Percentiles rank a stretch among this genome's conserved stretches.
phyloP scores from a whole-genome alignment of 2,797 vertebrate species.

The Mormyrops boulengeri region DNA sequence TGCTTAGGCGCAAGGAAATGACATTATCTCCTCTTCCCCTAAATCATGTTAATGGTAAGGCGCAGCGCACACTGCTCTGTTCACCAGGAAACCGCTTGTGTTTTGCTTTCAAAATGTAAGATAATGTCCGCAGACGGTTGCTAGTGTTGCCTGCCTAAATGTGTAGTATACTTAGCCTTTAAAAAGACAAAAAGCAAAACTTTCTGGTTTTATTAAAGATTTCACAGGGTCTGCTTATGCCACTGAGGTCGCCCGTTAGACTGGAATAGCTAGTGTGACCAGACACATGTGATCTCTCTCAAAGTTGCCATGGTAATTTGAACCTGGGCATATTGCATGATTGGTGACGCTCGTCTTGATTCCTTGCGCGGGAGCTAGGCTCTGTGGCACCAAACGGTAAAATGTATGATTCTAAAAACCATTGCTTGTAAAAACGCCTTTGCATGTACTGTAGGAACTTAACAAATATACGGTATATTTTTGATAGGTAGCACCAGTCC shows the following conservation, averaged over 20 bases:
- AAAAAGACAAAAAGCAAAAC: background rate
- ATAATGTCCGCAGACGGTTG: background rate
- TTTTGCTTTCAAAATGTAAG: background rate
- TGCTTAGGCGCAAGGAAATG: constrained; percentile 24
- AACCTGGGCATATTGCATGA: constrained; percentile 1
- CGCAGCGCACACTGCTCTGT: constrained; percentile 5
- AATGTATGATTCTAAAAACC: background rate
- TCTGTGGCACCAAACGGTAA: background rate
- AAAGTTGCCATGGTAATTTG: constrained; percentile 14
- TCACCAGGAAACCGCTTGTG: background rate
- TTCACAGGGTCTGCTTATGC: background rate
- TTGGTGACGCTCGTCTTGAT: background rate
- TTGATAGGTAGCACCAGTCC: background rate
- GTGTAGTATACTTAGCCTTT: background rate
- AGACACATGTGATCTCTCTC: background rate
- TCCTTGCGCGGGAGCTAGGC: background rate
- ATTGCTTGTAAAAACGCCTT: background rate
- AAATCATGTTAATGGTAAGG: constrained; percentile 25
- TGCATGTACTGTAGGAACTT: background rate
- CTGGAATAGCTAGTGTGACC: background rate
- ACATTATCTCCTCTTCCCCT: constrained; percentile 22
- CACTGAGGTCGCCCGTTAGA: background rate
- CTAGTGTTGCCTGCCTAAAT: background rate
- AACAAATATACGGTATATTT: background rate
- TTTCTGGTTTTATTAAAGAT: background rate